Conservation (phyloP, 2,113 vertebrate species). For the Ptyas mucosa region DNA sequence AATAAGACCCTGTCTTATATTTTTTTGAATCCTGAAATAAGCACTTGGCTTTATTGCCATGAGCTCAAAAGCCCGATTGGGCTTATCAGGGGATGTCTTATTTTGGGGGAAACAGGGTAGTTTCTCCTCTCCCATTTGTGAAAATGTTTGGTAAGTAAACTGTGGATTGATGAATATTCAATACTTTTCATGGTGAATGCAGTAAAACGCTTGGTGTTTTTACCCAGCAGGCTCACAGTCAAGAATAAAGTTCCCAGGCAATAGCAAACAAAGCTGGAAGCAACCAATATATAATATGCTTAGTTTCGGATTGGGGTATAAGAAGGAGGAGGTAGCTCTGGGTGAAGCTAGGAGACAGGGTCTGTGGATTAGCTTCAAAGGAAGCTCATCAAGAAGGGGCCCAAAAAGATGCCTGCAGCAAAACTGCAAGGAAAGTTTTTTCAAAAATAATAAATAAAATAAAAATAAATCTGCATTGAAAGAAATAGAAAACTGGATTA, state of each 20-base stretch:
- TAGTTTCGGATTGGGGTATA: constrained; percentile 40
- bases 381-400: constrained; percentile 30
- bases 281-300: constrained; percentile 23
- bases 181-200: background rate
- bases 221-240: constrained; percentile 43
- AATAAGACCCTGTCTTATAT: too few relatives aligned
- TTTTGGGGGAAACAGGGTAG: background rate
- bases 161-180: constrained; percentile 52
- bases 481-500: constrained; percentile 37
- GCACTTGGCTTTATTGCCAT: too few relatives aligned
- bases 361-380: constrained; percentile 54
- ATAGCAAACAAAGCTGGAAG: constrained; percentile 17
- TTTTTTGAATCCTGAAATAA: too few relatives aligned
- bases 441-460: background rate
- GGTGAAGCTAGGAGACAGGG: constrained; percentile 25
- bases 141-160: constrained; percentile 34
- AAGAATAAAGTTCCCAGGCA: constrained; percentile 44
- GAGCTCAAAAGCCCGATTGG: too few relatives aligned
- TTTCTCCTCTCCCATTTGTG: background rate
- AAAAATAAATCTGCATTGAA: background rate
- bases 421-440: constrained; percentile 25
- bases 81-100: too few relatives aligned
- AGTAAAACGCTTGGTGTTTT: constrained; percentile 38
- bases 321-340: constrained; percentile 37
- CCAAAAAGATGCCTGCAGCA: constrained; percentile 33